Percentiles rank a stretch among this genome's conserved stretches.
These are phyloP conservation scores for Halictus ligatus DNA, from an alignment of 2,888 invertebrate genomes.

Conservation along the genomic window DNA sequence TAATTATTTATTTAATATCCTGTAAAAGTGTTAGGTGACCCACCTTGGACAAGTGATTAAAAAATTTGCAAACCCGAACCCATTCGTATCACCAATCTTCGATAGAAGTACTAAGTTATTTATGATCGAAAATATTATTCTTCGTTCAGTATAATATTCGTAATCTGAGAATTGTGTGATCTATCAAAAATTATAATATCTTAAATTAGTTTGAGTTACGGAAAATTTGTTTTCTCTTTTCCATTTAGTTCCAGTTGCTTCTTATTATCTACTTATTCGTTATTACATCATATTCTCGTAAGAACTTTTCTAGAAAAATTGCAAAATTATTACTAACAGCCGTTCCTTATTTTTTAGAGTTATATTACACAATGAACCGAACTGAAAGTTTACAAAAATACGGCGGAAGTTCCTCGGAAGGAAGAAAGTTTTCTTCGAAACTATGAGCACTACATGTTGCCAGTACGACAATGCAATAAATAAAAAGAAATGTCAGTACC, in stretches of 20 bases:
- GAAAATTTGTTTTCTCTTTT: background rate
- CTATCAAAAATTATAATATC: background rate
- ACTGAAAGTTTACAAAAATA: background rate
- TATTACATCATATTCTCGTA: background rate
- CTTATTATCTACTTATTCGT: conserved; percentile 2
- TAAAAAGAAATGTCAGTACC: background rate
- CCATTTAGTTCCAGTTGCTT: background rate
- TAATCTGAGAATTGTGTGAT: background rate
- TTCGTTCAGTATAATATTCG: background rate
- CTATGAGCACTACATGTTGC: background rate
- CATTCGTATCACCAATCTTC: background rate
- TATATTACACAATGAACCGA: background rate
- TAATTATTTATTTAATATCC: background rate
- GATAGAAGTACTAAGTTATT: background rate
- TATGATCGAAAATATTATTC: background rate
- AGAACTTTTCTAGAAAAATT: background rate
- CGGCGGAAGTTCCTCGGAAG: background rate
- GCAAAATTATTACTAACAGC: background rate
- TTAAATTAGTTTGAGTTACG: background rate
- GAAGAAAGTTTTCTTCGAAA: conserved; percentile 3
- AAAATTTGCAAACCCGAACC: background rate
- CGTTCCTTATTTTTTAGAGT: background rate
- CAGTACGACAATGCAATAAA: background rate
- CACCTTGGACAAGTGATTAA: no score
- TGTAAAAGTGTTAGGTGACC: conserved; percentile 1